Conservation (phyloP, 2,113 vertebrate species). For the Anolis sagrei region DNA sequence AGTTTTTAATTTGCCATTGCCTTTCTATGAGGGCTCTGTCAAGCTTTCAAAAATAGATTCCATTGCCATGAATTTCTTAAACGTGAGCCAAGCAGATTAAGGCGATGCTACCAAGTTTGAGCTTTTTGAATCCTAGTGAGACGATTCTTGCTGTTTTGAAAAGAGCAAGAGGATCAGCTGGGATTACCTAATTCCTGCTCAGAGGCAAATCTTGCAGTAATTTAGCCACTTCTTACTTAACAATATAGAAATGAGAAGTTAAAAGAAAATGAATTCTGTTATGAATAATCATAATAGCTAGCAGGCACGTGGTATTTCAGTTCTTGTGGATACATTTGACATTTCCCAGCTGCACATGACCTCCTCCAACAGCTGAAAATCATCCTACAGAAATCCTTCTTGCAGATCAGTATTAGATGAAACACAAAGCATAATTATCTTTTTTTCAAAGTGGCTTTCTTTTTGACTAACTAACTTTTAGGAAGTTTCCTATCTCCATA, state of each 20-base stretch:
- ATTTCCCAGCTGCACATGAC: slow-evolving; percentile 43
- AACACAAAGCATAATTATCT: slow-evolving; percentile 50
- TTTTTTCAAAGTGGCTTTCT: slow-evolving; percentile 27
- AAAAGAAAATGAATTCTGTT: slow-evolving; percentile 46
- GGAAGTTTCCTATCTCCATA: not conserved
- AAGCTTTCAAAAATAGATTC: not conserved
- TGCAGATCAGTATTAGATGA: slow-evolving; percentile 48
- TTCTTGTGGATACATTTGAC: slow-evolving; percentile 47
- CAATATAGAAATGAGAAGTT: slow-evolving; percentile 41
- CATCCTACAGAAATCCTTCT: slow-evolving; percentile 54
- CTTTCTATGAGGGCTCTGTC: not conserved
- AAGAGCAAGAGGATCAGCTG: not conserved
- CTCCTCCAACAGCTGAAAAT: slow-evolving; percentile 53
- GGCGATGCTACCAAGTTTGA: no score
- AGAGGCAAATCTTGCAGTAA: not conserved
- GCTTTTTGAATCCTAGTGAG: not conserved
- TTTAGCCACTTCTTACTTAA: slow-evolving; percentile 4
- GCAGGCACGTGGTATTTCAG: slow-evolving; percentile 8
- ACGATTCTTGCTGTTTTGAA: not conserved
- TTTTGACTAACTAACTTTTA: slow-evolving; percentile 23
- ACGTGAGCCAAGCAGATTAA: not conserved
- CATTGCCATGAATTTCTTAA: not conserved
- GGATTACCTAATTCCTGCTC: not conserved
- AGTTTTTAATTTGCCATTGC: not conserved
- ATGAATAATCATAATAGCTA: slow-evolving; percentile 33